Base-by-base conservation (phyloP, 2,888 invertebrate genomes). In the Desoria tigrina region DNA sequence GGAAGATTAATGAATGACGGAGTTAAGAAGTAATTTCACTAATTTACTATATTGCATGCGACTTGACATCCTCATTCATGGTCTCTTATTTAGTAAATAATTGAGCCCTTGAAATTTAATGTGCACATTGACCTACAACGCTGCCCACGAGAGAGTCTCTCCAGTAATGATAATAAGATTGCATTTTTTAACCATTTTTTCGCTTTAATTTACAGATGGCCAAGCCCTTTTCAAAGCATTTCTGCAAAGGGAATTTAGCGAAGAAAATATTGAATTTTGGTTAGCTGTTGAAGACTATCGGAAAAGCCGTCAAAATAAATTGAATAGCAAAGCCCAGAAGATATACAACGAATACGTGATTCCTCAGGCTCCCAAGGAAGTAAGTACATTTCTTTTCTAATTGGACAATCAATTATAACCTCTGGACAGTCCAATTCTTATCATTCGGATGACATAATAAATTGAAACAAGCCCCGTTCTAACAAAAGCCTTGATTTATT, bases 261-360 rank as follows among this genome's bases (percentile, higher is more conserved):
- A 85, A 69, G 84, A 84, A 74, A 84, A 84, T 74, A 79, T 84
- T 26, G 84, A 85, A 71, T 85, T 84, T 76, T 84, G 84, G 84
- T 77, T 84, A 18, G 83, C 84, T 3, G 83, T 84, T 74, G 83
- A 85, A 77, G 82, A 84, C 59, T 85, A 80, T 77, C 81, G 80
- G 72, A 78, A 81, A 79, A 77, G 76, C 76, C 73, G 79, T 37
- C 77, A 77, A 11, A 77, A 77, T 63, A 81, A 80, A 73, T 74
- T 76, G 71, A 67, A 76, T n/a, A 65, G 78, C 2, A 79, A 81
- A 71, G 84, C 84, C 6, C 79, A 81, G 64, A 81, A 81, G 74
- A 84, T 84, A 55, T 84, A 81, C 77, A 79, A 79, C 42, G 82
- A 84, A 69, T 84, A 80, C 77, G 81, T 84, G 27, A 82, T 82